Percentiles rank a stretch among this genome's conserved stretches.
phyloP scores from a whole-genome alignment of 2,888 invertebrate species.

The Caenorhabditis parvicauda region DNA sequence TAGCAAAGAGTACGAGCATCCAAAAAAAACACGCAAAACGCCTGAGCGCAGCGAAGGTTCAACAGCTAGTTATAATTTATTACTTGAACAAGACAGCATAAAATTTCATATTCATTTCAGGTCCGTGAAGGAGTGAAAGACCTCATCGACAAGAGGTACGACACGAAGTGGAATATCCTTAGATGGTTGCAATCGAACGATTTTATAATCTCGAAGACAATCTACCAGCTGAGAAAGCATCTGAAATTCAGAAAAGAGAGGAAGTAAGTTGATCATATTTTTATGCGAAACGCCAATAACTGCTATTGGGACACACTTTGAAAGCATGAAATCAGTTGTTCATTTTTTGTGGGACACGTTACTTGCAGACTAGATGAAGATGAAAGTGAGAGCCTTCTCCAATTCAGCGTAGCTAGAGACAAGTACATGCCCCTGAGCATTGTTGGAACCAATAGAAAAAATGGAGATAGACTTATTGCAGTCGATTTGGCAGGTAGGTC shows the following conservation, averaged over 20 bases:
- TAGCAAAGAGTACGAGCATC: no score
- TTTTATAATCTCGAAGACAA: constrained; percentile 33
- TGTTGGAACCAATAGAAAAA: constrained; percentile 26
- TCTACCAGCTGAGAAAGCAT: constrained; percentile 35
- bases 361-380: constrained; percentile 18
- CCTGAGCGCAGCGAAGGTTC: no score
- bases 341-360: no score
- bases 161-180: constrained; percentile 46
- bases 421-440: constrained; percentile 39
- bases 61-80: no score
- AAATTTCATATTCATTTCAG: no score
- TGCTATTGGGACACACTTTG: neutral
- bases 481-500: constrained; percentile 41
- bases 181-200: constrained; percentile 41
- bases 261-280: constrained; percentile 19
- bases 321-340: no score
- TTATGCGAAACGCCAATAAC: constrained; percentile 7
- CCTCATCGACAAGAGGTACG: constrained; percentile 29
- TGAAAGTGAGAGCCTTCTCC: constrained; percentile 15
- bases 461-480: constrained; percentile 36
- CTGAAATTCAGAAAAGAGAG: constrained; percentile 42
- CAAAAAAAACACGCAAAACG: no score
- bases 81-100: no score
- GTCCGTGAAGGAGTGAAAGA: constrained; percentile 30
- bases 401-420: constrained; percentile 16